Percentiles rank a stretch among this genome's conserved stretches.
Evolutionary conservation across 1,140 invertebrate species (phyloP).

Genomic region (Drosophila oshimai): DNA sequence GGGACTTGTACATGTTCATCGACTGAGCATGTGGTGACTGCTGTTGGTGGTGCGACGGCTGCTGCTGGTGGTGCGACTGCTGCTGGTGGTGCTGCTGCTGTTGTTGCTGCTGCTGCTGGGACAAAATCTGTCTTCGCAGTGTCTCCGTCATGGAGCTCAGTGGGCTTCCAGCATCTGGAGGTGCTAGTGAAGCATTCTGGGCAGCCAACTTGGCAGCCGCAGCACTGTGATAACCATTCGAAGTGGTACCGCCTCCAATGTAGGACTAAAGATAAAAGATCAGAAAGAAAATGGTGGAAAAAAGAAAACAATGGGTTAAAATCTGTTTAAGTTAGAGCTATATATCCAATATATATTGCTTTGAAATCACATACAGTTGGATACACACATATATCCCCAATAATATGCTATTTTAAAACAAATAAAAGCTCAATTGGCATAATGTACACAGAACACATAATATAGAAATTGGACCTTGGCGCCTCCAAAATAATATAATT

Average conservation of each 20-base stretch:
- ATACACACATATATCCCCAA: background rate
- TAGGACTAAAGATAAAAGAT: constrained; percentile 24
- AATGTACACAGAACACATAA: background rate
- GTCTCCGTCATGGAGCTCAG: constrained; percentile 78
- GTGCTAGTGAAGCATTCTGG: constrained; percentile 61
- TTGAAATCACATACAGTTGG: too few relatives aligned
- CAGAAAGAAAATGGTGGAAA: background rate
- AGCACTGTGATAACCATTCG: constrained; percentile 76
- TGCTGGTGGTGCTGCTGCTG: constrained; percentile 64
- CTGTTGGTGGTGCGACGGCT: constrained; percentile 61
- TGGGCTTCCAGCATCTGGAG: constrained; percentile 63
- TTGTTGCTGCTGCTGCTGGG: constrained; percentile 69
- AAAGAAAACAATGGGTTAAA: background rate
- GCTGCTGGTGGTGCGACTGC: constrained; percentile 71
- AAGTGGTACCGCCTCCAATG: constrained; percentile 54
- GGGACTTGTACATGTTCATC: constrained; percentile 81
- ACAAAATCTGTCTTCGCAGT: constrained; percentile 72
- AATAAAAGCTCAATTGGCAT: background rate
- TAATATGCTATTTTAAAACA: background rate
- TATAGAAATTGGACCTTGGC: constrained; percentile 1
- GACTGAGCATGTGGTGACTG: constrained; percentile 71
- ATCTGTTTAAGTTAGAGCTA: background rate
- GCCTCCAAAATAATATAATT: constrained; percentile 20
- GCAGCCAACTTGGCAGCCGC: constrained; percentile 66
- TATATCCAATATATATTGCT: too few relatives aligned